Base-by-base conservation (phyloP, 2,113 vertebrate species). In the Paradoxurus hermaphroditus region DNA sequence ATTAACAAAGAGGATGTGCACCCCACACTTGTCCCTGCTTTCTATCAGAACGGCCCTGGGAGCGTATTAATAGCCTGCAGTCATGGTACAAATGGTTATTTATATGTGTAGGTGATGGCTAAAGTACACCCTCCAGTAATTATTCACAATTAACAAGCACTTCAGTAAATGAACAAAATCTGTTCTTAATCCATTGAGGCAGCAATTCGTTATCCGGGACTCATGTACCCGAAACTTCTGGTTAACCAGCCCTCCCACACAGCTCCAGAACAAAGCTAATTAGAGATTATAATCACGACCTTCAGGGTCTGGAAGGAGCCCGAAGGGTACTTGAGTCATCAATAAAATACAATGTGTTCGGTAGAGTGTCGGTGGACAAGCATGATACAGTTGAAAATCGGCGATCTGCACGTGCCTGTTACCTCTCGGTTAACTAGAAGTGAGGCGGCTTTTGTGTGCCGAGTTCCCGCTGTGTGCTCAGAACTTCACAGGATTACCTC, bases 71-170 rank as follows among this genome's bases (percentile, higher is more conserved):
- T 91, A 95, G 95, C 94, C 90, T 13, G 7, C 59, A 97, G 96
- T 92, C 92, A 51, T 68, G 67, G 97, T 82, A 95, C 90, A 77
- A 96, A 90, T 90, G 97, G 90, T 97, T 97, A 98, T 98, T 98
- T 97, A 96, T 97, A 83, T 70, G 59, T 95, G 95, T 82, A 95
- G 75, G 94, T 95, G 94, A 97, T 96, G 95, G 97, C 77, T 92
- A 92, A 96, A 95, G 77, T 65, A 91, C 92, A 96, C 94, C 92
- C 92, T 96, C 95, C 73, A 36, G 95, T 93, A 97, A 98, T 97
- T 97, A 98, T 95, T 98, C 96, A 97, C 97, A 97, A 97, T 98
- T 98, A 98, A 96, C 95, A 96, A 95, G 96, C 95, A 92, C 97
- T 98, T 97, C 92, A 94, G 82, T 84, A 98, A 97, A 97, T 97